Percentiles rank a stretch among this genome's conserved stretches.
Conservation (phyloP, 2,797 vertebrate genomes). For the Squalus acanthias region DNA sequence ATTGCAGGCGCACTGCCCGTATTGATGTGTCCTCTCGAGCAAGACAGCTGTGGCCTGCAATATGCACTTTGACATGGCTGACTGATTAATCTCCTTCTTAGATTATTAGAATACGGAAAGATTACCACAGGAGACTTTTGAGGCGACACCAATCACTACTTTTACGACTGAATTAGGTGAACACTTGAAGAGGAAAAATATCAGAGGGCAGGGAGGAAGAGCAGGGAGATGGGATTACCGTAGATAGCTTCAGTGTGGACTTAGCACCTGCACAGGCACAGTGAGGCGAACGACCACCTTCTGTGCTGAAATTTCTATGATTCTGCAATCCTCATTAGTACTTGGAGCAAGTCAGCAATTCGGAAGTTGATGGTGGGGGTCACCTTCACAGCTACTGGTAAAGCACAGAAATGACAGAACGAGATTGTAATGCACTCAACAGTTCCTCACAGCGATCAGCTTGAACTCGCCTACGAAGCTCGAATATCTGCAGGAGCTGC, state of each 20-base stretch:
- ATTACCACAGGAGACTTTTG: neutral
- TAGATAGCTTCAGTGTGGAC: neutral
- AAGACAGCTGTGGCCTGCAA: neutral
- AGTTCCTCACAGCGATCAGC: neutral
- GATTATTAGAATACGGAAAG: neutral
- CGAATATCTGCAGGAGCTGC: neutral
- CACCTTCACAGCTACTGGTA: neutral
- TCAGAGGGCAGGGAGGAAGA: neutral
- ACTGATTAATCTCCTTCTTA: neutral
- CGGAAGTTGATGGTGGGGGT: neutral
- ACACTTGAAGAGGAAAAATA: neutral
- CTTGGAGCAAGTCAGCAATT: neutral
- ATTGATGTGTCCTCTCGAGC: neutral
- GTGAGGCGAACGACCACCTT: too few species aligned
- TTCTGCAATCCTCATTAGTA: neutral
- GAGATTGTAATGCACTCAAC: neutral
- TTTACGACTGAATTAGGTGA: neutral
- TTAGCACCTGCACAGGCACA: neutral
- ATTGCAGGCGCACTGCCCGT: neutral
- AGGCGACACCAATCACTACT: neutral
- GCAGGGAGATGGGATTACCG: neutral
- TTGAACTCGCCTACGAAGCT: neutral
- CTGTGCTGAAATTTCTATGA: neutral
- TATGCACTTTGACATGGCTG: neutral
- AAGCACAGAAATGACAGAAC: neutral